These are phyloP conservation scores for Anthoscopus minutus DNA, from an alignment of 2,113 vertebrate species.

Conservation along the genomic window DNA sequence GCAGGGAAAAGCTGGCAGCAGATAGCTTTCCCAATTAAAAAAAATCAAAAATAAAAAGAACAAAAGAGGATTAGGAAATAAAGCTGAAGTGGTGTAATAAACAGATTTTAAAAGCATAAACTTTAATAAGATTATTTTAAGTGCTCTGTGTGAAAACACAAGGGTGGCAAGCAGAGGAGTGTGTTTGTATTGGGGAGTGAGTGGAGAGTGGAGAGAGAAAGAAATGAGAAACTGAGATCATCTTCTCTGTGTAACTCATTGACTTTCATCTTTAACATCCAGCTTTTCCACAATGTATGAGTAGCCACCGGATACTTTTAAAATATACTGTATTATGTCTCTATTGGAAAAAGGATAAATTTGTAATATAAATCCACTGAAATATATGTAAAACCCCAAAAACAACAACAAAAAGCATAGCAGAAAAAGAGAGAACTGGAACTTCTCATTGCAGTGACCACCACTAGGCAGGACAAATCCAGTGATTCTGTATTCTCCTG, in stretches of 20 bases:
- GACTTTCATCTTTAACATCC: neutral
- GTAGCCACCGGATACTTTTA: neutral
- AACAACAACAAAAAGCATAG: too few relatives aligned
- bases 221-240: neutral
- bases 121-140: neutral
- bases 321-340: neutral
- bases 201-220: neutral
- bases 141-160: neutral
- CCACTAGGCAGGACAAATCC: neutral
- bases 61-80: neutral
- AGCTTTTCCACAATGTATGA: constrained; percentile 3
- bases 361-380: neutral
- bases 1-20: neutral
- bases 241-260: neutral
- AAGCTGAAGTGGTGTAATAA: neutral
- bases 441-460: neutral
- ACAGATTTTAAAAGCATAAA: neutral
- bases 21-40: neutral
- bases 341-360: neutral
- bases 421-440: neutral
- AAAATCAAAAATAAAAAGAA: neutral
- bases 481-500: neutral
- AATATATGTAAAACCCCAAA: neutral
- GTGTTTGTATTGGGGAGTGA: neutral
- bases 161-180: neutral